These are phyloP conservation scores for Agonopterix subpropinquella DNA, from an alignment of 2,888 invertebrate species.

Conservation along the genomic window DNA sequence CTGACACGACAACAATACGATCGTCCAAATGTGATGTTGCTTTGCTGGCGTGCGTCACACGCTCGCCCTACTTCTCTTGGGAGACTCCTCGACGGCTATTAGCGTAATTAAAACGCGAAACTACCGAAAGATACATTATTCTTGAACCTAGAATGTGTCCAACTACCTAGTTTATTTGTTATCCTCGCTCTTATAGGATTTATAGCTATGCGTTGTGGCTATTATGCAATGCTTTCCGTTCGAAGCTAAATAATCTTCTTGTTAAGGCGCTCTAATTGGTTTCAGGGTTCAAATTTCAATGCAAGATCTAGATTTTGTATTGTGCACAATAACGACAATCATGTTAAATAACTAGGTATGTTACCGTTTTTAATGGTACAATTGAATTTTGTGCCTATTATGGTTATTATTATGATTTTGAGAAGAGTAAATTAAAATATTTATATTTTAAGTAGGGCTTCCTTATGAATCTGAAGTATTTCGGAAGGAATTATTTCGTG, in stretches of 20 bases:
- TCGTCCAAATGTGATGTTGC: constrained; percentile 32
- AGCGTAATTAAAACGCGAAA: constrained; percentile 70
- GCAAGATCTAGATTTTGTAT: no score
- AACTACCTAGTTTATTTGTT: constrained; percentile 28
- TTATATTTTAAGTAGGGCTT: no score
- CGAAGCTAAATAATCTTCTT: neutral
- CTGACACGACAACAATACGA: neutral
- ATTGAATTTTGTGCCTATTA: no score
- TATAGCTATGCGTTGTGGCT: neutral
- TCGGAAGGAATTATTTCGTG: no score
- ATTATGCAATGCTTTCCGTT: neutral
- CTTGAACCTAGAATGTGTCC: constrained; percentile 25
- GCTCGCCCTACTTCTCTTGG: constrained; percentile 61
- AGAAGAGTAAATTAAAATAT: no score
- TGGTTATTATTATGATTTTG: no score
- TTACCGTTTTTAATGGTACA: no score
- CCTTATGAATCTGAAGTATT: no score
- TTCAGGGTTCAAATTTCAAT: no score
- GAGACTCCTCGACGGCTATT: constrained; percentile 61
- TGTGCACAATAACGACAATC: no score
- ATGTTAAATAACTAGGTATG: no score
- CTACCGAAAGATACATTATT: constrained; percentile 54
- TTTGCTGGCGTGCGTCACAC: constrained; percentile 50
- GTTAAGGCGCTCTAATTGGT: no score
- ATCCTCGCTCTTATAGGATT: constrained; percentile 1